Base-by-base conservation (phyloP, 1,140 invertebrate genomes). In the Zaprionus africanus region DNA sequence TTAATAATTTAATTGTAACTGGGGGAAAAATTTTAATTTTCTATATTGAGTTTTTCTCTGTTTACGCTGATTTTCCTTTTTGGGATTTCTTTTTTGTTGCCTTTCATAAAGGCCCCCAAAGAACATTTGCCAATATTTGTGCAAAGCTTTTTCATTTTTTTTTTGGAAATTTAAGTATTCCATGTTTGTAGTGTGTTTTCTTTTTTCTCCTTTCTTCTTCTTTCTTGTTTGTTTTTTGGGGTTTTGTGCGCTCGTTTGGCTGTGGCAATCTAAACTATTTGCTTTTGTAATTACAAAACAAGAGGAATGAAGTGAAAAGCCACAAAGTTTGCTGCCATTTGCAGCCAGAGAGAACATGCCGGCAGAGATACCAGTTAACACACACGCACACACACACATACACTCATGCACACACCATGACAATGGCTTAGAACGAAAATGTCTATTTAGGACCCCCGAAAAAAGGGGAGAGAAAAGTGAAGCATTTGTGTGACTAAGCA, bases 231-330 rank as follows among this genome's bases (percentile, higher is more conserved):
- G 28, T 67, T 57, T 36, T 64, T 56, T 58, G 46, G 46, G 46
- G 46, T 24, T 51, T 24, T 51, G 19, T 63, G 17, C 22, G 64
- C 15, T 58, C 43, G 19, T 71, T 68, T 74, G 59, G 57, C 59
- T 53, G n/a, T 58, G 63, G 57, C 63, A 62, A 68, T 68, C 57
- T 68, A 80, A 75, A 83, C 76, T 75, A 82, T 82, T 81, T 82
- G 76, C 70, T 66, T 74, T 75, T 70, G 79, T 78, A 81, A 82
- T 81, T 60, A 74, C 68, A 51, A 62, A 70, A 74, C 76, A 73
- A 73, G 61, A 78, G 79, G 73, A 84, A 84, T 84, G 81, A 82
- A 77, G 81, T 84, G 80, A 84, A 82, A 84, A 84, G 74, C 83
- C 71, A 81, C 83, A 82, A 83, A 83, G 71, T 81, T 79, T 70